phyloP scores from a whole-genome alignment of 23 tunicate species.

The Trididemnum nubilum region DNA sequence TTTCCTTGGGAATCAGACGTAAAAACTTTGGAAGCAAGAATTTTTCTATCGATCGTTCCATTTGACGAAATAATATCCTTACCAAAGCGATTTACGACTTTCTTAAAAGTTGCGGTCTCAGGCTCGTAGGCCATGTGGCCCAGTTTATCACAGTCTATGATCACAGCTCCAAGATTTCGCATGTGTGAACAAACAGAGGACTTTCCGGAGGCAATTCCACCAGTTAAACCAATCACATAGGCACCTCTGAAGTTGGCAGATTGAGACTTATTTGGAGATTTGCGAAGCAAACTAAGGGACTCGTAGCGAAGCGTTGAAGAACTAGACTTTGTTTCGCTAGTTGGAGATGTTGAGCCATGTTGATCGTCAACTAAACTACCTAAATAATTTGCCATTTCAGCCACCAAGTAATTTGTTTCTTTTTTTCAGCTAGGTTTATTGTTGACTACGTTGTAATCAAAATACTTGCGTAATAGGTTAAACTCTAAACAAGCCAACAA shows the following conservation, averaged over 20 bases:
- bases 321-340: conserved; percentile 63
- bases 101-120: conserved; percentile 42
- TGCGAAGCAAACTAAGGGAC: conserved; percentile 53
- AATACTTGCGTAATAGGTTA: too few species aligned
- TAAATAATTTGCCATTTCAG: neutral
- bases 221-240: conserved; percentile 87
- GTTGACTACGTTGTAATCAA: neutral
- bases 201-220: conserved; percentile 90
- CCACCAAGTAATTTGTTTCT: neutral
- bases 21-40: conserved; percentile 60
- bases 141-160: conserved; percentile 84
- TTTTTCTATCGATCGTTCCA: conserved; percentile 58
- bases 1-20: conserved; percentile 29
- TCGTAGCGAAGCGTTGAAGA: conserved; percentile 66
- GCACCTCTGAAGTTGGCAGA: conserved; percentile 12
- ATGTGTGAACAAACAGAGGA: conserved; percentile 64
- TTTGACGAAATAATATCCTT: conserved; percentile 36
- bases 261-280: conserved; percentile 17
- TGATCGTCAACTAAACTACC: conserved; percentile 48
- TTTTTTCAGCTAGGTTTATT: neutral
- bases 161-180: conserved; percentile 53
- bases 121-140: conserved; percentile 80
- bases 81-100: conserved; percentile 73
- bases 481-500: too few species aligned
- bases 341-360: conserved; percentile 20